phyloP scores from a whole-genome alignment of 2,888 invertebrate genomes.

The Muschampia plurimacula region DNA sequence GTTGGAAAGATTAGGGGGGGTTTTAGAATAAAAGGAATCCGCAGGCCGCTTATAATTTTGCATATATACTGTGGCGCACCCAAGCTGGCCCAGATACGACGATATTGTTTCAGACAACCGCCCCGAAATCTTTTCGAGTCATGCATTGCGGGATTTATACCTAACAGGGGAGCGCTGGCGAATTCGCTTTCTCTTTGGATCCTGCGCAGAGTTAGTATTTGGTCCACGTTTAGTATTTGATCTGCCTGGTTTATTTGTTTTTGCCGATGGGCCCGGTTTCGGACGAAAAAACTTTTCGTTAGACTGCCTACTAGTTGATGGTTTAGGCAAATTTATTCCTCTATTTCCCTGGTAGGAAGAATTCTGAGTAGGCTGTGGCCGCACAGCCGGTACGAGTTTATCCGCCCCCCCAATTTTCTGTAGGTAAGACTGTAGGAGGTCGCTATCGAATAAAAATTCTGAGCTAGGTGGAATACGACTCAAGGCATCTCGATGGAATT shows the following conservation, averaged over 20 bases:
- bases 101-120: constrained; percentile 38
- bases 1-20: constrained; percentile 38
- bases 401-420: constrained; percentile 33
- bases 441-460: constrained; percentile 13
- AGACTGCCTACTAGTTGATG: constrained; percentile 18
- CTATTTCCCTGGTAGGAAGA: background rate
- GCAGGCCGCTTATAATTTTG: constrained; percentile 35
- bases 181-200: background rate
- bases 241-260: constrained; percentile 1
- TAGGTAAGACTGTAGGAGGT: background rate
- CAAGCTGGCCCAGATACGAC: constrained; percentile 34
- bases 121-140: constrained; percentile 29
- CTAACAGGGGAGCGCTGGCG: constrained; percentile 20
- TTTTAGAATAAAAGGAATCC: constrained; percentile 37
- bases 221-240: background rate
- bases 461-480: constrained; percentile 17
- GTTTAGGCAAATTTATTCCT: constrained; percentile 14
- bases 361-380: background rate
- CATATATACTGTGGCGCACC: constrained; percentile 40
- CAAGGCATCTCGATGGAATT: constrained; percentile 15
- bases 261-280: background rate
- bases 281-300: constrained; percentile 15
- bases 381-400: background rate
- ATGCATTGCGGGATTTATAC: constrained; percentile 17
- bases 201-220: background rate